Base-by-base conservation (phyloP, 2,888 invertebrate genomes). In the Theristus sp. region DNA sequence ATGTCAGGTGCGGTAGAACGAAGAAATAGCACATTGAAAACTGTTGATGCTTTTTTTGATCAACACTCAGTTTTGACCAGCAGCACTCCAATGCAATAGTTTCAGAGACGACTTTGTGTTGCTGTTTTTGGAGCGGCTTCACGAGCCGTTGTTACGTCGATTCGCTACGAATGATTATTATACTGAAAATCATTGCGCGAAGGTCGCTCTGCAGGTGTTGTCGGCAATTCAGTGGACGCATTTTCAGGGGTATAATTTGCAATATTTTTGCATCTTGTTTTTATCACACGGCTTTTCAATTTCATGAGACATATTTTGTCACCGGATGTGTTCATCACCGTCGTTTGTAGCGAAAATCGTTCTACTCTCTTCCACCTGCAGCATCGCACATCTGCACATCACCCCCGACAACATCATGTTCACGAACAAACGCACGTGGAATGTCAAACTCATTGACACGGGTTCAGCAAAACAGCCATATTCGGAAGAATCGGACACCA, bases 331-430 rank as follows among this genome's bases (percentile, higher is more conserved):
- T n/a, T n/a, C n/a, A n/a, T n/a, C n/a, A n/a, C n/a, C n/a, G n/a
- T n/a, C n/a, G n/a, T n/a, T n/a, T n/a, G n/a, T n/a, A n/a, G n/a
- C n/a, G n/a, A n/a, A n/a, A n/a, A n/a, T n/a, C n/a, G n/a, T n/a
- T n/a, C n/a, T n/a, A n/a, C n/a, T n/a, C n/a, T n/a, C n/a, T n/a
- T n/a, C n/a, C n/a, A 3, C n/a, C n/a, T 49, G 60, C 52, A 72
- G 71, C 1, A 83, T 84, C 66, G 86, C 86, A 67, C 89, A 90
- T 74, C 77, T 91, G 64, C 86, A 91, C 74, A 79, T 93, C 57
- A 89, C 94, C 75, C 94, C 94, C 0, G 90, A 91, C 73, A 96
- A 96, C 75, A 82, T 96, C 28, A 87, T 93, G 1, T 87, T 94
- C 85, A 83, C 86, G 1, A 84, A 85, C 0, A 84, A 88, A 24